Percentiles rank a stretch among this genome's conserved stretches.
Conservation (phyloP, 2,888 invertebrate species). For the Bembecia ichneumoniformis region DNA sequence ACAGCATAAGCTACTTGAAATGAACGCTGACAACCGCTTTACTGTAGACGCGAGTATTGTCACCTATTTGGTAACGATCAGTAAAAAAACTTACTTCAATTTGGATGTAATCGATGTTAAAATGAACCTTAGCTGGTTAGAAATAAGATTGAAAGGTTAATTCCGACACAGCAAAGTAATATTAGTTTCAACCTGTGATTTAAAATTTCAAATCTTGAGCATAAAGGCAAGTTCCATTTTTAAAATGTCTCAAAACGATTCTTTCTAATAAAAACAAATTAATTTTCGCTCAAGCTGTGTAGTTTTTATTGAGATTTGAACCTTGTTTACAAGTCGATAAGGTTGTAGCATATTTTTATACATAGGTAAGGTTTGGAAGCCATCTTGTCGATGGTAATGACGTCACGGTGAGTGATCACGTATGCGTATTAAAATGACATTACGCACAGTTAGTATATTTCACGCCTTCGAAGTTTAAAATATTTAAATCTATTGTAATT, state of each 20-base stretch:
- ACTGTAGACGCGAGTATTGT: constrained; percentile 51
- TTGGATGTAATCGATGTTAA: no score
- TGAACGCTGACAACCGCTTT: constrained; percentile 34
- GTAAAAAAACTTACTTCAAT: constrained; percentile 1
- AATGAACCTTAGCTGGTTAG: no score
- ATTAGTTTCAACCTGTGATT: neutral
- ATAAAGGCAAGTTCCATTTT: neutral
- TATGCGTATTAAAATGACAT: constrained; percentile 65
- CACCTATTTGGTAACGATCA: constrained; percentile 63
- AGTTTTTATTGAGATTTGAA: no score
- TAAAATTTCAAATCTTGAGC: neutral
- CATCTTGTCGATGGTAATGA: constrained; percentile 44
- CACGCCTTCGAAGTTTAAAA: constrained; percentile 28
- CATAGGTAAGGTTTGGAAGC: no score
- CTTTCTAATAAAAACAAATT: neutral
- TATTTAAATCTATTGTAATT: neutral
- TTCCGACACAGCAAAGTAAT: no score
- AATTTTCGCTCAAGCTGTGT: neutral
- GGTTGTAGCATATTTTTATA: neutral
- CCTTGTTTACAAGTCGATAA: neutral
- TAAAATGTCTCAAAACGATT: neutral
- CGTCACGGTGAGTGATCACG: constrained; percentile 51
- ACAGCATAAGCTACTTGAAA: constrained; percentile 61
- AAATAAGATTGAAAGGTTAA: no score
- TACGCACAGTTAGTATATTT: constrained; percentile 58